phyloP scores from a whole-genome alignment of 2,113 vertebrate species.

The Glaucomys volans region DNA sequence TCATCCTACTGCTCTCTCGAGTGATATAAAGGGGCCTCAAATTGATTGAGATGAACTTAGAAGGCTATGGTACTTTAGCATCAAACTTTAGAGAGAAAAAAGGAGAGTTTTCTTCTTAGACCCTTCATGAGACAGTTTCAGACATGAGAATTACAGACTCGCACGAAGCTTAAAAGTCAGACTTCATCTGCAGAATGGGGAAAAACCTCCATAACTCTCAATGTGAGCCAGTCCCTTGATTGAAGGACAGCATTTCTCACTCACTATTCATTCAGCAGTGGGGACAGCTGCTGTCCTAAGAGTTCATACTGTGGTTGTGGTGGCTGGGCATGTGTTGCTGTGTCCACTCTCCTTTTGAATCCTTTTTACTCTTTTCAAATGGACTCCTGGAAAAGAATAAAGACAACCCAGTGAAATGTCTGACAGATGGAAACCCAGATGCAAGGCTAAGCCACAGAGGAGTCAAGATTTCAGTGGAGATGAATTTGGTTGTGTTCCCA shows the following conservation, averaged over 20 bases:
- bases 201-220: neutral
- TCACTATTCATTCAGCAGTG: neutral
- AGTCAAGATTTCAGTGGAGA: neutral
- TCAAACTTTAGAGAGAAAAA: neutral
- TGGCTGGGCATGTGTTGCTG: neutral
- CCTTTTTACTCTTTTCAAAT: neutral
- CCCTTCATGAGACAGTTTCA: neutral
- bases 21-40: neutral
- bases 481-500: neutral
- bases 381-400: slow-evolving; percentile 16
- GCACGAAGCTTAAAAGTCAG: neutral
- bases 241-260: neutral
- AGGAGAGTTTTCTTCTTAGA: neutral
- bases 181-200: neutral
- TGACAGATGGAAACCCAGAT: slow-evolving; percentile 59
- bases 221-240: neutral
- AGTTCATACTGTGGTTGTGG: fast-evolving
- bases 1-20: neutral
- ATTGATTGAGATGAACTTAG: neutral
- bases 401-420: neutral
- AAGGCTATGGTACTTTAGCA: neutral
- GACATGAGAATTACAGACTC: neutral
- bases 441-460: slow-evolving; percentile 20
- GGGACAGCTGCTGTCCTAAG: too few species aligned
- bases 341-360: neutral